phyloP scores from a whole-genome alignment of 2,797 vertebrate species.

The Perdix hodgsoniae region DNA sequence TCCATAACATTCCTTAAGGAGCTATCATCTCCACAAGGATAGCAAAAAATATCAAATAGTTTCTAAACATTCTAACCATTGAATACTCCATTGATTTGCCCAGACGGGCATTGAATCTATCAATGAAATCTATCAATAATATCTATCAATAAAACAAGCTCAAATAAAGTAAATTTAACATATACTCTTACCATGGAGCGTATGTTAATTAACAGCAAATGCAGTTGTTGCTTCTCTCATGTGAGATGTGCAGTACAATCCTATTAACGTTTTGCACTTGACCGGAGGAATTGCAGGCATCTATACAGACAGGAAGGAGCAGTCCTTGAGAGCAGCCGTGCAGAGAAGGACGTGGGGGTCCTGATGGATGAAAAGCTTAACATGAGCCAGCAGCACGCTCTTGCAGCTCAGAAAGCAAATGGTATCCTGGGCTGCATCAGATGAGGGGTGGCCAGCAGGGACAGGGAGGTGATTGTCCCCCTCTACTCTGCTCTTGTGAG shows the following conservation, averaged over 20 bases:
- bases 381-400: too few relatives aligned
- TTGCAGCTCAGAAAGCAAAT: too few relatives aligned
- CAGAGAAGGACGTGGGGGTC: too few relatives aligned
- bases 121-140: too few relatives aligned
- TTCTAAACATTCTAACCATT: background rate
- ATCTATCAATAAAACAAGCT: background rate
- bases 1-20: background rate
- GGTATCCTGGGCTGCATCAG: too few relatives aligned
- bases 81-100: background rate
- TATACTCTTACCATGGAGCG: background rate
- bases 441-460: too few relatives aligned
- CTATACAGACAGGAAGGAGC: too few relatives aligned
- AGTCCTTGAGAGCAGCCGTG: too few relatives aligned
- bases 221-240: background rate
- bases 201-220: background rate
- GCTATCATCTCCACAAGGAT: background rate
- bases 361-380: too few relatives aligned
- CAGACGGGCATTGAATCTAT: background rate
- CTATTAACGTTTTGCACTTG: background rate
- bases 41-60: background rate
- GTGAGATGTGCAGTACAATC: background rate
- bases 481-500: too few relatives aligned
- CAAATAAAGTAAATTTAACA: background rate
- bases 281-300: too few relatives aligned
- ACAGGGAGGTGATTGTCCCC: too few relatives aligned